These are phyloP conservation scores for Tridacna crocea DNA, from an alignment of 2,888 invertebrate genomes.

Conservation along the genomic window DNA sequence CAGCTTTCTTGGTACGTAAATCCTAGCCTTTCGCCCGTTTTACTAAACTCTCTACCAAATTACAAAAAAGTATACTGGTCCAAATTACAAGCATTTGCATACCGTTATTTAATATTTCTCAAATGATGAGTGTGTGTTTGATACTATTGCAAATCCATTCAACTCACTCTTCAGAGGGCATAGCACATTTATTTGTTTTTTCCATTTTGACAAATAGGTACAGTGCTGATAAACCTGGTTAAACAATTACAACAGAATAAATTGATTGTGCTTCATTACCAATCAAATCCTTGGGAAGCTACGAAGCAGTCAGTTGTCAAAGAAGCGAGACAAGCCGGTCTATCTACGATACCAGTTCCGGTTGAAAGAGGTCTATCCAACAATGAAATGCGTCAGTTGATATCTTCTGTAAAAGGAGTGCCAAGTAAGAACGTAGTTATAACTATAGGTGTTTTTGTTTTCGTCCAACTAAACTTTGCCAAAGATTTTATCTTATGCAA, in stretches of 20 bases:
- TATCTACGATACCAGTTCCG: neutral
- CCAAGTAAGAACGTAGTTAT: neutral
- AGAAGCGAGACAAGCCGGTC: neutral
- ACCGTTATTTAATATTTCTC: too few relatives aligned
- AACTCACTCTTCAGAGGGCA: neutral
- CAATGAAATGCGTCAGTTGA: neutral
- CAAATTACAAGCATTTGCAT: too few relatives aligned
- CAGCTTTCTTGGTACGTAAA: slow-evolving; percentile 37
- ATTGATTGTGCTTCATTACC: neutral
- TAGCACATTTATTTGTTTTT: too few relatives aligned
- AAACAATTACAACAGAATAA: neutral
- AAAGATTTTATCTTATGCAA: neutral
- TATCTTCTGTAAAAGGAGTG: neutral
- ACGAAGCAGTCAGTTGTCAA: neutral
- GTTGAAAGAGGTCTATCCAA: neutral
- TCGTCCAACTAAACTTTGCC: neutral
- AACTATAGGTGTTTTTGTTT: neutral
- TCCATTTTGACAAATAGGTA: neutral
- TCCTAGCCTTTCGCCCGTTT: neutral
- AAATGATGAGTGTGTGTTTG: too few relatives aligned
- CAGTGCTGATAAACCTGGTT: neutral
- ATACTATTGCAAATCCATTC: too few relatives aligned
- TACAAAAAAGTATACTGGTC: too few relatives aligned
- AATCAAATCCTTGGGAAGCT: slow-evolving; percentile 11
- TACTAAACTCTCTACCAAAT: neutral